These are phyloP conservation scores for Meliscaeva auricollis DNA, from an alignment of 2,888 invertebrate species.

Conservation along the genomic window DNA sequence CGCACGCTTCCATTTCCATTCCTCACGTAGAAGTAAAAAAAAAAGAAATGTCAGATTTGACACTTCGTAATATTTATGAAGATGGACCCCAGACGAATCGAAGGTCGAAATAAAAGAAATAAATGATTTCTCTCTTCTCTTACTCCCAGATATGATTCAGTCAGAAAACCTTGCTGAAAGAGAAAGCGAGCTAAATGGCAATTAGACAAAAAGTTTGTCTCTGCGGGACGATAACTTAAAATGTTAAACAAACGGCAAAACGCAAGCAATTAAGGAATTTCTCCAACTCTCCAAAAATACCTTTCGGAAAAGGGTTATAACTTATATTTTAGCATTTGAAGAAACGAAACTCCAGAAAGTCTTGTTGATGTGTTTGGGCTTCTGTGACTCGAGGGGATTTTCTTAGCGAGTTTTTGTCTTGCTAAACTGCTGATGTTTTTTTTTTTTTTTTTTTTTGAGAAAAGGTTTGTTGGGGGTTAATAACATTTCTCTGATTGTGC, in stretches of 20 bases:
- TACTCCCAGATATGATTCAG: too few relatives aligned
- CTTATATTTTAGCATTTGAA: slow-evolving; percentile 14
- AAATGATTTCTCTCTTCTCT: slow-evolving; percentile 34
- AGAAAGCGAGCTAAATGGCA: slow-evolving; percentile 72
- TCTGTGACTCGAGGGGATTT: slow-evolving; percentile 58
- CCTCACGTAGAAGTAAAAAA: not conserved
- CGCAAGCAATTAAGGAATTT: slow-evolving; percentile 77
- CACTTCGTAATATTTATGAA: slow-evolving; percentile 70
- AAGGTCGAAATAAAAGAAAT: slow-evolving; percentile 17
- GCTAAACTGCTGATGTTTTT: not conserved
- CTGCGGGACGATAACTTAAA: slow-evolving; percentile 77
- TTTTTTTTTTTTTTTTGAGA: too few relatives aligned
- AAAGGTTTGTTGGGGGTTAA: not conserved
- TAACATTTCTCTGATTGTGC: slow-evolving; percentile 52
- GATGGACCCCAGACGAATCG: slow-evolving; percentile 53
- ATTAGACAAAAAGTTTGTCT: slow-evolving; percentile 77
- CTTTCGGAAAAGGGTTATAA: slow-evolving; percentile 1
- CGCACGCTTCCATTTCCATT: not conserved
- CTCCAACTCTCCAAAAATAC: slow-evolving; percentile 37
- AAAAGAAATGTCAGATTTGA: slow-evolving; percentile 64
- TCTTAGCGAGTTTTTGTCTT: not conserved
- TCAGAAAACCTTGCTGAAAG: not conserved
- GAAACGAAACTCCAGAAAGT: slow-evolving; percentile 13
- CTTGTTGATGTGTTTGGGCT: slow-evolving; percentile 5
- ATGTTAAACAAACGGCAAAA: slow-evolving; percentile 74